Evolutionary conservation across 1,140 invertebrate genomes (phyloP).

Genomic region (Panagrolaimus sp.): DNA sequence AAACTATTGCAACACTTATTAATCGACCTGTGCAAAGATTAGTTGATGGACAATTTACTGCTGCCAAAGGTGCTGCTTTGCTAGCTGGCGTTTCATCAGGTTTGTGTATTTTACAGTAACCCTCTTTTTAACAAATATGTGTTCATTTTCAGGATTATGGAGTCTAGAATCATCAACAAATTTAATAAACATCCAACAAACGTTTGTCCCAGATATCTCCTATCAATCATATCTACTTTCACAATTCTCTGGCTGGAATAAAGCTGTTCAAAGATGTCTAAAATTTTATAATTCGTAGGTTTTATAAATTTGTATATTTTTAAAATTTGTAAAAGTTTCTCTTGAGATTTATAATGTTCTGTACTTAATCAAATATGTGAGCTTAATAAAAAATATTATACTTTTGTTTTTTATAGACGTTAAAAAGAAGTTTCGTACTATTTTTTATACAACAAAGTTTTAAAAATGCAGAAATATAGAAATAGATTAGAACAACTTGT

Average conservation of each 20-base stretch:
- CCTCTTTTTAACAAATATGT: background rate
- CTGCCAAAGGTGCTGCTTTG: slow-evolving; percentile 51
- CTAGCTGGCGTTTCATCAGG: slow-evolving; percentile 50
- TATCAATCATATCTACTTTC: slow-evolving; percentile 26
- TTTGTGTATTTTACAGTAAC: background rate
- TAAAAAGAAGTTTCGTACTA: no score
- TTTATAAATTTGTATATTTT: no score
- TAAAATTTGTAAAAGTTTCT: no score
- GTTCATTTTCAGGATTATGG: slow-evolving; percentile 25
- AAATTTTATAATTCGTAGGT: slow-evolving; percentile 62
- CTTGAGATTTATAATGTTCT: no score
- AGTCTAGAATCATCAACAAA: slow-evolving; percentile 24
- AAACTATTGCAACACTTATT: slow-evolving; percentile 76
- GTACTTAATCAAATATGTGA: no score
- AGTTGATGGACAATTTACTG: slow-evolving; percentile 56
- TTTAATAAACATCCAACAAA: slow-evolving; percentile 26
- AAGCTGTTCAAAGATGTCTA: slow-evolving; percentile 37
- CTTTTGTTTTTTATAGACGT: no score
- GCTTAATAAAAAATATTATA: no score
- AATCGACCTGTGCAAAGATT: slow-evolving; percentile 70
- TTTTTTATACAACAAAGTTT: no score
- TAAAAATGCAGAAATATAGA: no score
- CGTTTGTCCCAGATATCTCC: slow-evolving; percentile 27
- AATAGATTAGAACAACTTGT: no score
- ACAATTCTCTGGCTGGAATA: slow-evolving; percentile 30